These are phyloP conservation scores for Meandrusa payeni DNA, from an alignment of 2,888 invertebrate species.

Conservation along the genomic window DNA sequence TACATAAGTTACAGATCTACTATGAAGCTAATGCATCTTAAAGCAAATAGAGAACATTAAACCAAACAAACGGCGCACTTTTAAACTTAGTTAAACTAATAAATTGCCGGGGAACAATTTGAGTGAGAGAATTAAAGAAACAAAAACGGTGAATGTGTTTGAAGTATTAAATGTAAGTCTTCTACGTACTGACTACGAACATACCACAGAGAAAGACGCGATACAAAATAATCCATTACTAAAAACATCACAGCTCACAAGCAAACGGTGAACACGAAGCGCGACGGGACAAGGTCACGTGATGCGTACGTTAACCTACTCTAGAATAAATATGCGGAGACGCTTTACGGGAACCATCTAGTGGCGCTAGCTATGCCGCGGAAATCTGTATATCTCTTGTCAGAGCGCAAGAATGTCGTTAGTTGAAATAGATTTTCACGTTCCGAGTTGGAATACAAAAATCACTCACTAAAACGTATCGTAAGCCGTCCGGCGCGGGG, in stretches of 20 bases:
- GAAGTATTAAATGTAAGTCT: slow-evolving; percentile 21
- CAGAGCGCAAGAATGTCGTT: slow-evolving; percentile 54
- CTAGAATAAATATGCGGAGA: slow-evolving; percentile 36
- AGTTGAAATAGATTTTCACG: slow-evolving; percentile 78
- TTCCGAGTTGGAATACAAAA: slow-evolving; percentile 65
- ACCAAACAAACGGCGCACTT: slow-evolving; percentile 33
- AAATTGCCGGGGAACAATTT: slow-evolving; percentile 6
- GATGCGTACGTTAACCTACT: slow-evolving; percentile 62
- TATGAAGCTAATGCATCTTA: slow-evolving; percentile 70
- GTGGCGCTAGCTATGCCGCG: slow-evolving; percentile 31
- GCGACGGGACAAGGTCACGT: slow-evolving; percentile 54
- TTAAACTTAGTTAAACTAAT: slow-evolving; percentile 17
- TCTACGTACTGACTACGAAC: slow-evolving; percentile 23
- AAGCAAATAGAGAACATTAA: slow-evolving; percentile 71
- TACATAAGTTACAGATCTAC: slow-evolving; percentile 79
- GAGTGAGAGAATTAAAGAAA: slow-evolving; percentile 1
- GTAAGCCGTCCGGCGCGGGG: slow-evolving; percentile 55
- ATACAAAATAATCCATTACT: slow-evolving; percentile 54
- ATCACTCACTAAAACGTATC: slow-evolving; percentile 71
- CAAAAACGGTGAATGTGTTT: slow-evolving; percentile 4
- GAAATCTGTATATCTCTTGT: slow-evolving; percentile 30
- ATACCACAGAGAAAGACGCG: slow-evolving; percentile 43
- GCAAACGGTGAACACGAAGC: slow-evolving; percentile 59
- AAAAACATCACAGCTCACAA: slow-evolving; percentile 74
- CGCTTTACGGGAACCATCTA: slow-evolving; percentile 31